Evolutionary conservation across 2,888 invertebrate species (phyloP).

Genomic region (Nudaria mundana): DNA sequence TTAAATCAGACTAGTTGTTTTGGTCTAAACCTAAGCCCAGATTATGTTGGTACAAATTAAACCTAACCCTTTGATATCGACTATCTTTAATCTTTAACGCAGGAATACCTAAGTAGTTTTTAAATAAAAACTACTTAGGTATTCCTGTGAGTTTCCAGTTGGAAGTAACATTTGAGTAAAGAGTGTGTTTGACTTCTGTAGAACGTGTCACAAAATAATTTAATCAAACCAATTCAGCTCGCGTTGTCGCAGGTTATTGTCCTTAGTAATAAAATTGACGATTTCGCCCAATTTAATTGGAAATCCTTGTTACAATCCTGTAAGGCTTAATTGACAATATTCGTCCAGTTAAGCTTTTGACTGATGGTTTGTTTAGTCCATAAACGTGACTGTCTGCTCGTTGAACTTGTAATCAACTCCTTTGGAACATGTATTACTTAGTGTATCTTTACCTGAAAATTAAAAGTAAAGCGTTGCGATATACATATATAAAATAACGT

Average conservation of each 20-base stretch:
- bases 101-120: too few relatives aligned
- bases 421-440: too few relatives aligned
- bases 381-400: too few relatives aligned
- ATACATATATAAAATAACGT: too few relatives aligned
- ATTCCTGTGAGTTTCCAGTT: conserved; percentile 20
- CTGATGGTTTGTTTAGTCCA: not conserved
- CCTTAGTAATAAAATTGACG: conserved; percentile 24
- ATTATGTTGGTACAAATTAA: too few relatives aligned
- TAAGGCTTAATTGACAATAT: conserved; percentile 7
- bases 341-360: conserved; percentile 5
- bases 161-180: conserved; percentile 15
- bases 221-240: conserved; percentile 36
- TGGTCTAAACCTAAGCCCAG: conserved; percentile 13
- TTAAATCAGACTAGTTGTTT: too few relatives aligned
- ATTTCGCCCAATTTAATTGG: conserved; percentile 26
- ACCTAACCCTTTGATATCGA: too few relatives aligned
- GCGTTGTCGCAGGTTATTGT: conserved; percentile 18
- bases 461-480: too few relatives aligned
- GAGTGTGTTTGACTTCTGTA: conserved; percentile 33
- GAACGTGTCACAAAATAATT: conserved; percentile 25
- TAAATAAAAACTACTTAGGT: too few relatives aligned
- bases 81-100: too few relatives aligned
- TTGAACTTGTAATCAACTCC: too few relatives aligned
- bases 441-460: too few relatives aligned
- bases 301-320: conserved; percentile 15